phyloP scores from a whole-genome alignment of 2,888 invertebrate genomes.

The Ceraclea dissimilis region DNA sequence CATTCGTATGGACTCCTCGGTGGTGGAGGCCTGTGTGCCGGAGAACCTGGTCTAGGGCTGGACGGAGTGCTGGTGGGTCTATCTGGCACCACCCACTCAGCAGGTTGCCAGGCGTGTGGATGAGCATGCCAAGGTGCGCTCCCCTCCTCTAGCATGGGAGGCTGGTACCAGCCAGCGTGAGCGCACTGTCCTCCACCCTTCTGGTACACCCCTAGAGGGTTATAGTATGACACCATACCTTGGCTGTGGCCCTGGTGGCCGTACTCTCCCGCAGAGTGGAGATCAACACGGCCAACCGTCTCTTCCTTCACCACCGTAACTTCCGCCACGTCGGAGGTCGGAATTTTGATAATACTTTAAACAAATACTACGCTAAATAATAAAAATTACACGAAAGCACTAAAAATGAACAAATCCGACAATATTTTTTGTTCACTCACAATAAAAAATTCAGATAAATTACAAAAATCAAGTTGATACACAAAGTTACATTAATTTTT shows the following conservation, averaged over 20 bases:
- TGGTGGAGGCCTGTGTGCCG: conserved; percentile 52
- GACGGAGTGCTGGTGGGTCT: conserved; percentile 47
- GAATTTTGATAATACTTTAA: conserved; percentile 6
- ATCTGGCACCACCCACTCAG: conserved; percentile 34
- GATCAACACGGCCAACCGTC: conserved; percentile 5
- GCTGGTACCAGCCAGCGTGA: conserved; percentile 35
- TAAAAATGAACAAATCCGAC: too few relatives aligned
- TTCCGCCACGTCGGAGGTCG: conserved; percentile 12
- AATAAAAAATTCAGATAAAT: too few relatives aligned
- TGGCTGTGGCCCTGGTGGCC: conserved; percentile 12
- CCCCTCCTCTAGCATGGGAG: conserved; percentile 31
- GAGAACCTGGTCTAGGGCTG: conserved; percentile 47
- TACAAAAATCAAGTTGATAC: too few relatives aligned
- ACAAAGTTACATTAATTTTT: too few relatives aligned
- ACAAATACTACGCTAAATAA: too few relatives aligned
- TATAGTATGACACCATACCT: conserved; percentile 67
- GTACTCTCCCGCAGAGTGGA: not conserved
- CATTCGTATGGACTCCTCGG: conserved; percentile 80
- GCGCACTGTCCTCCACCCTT: conserved; percentile 46
- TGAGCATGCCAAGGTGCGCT: conserved; percentile 37
- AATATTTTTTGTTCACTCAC: too few relatives aligned
- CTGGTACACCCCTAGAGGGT: conserved; percentile 60
- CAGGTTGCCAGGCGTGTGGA: conserved; percentile 29
- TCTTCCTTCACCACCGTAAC: conserved; percentile 16
- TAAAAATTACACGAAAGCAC: too few relatives aligned